Percentiles rank a stretch among this genome's conserved stretches.
Evolutionary conservation across 2,888 invertebrate species (phyloP).

Genomic region (Lasiommata megera): DNA sequence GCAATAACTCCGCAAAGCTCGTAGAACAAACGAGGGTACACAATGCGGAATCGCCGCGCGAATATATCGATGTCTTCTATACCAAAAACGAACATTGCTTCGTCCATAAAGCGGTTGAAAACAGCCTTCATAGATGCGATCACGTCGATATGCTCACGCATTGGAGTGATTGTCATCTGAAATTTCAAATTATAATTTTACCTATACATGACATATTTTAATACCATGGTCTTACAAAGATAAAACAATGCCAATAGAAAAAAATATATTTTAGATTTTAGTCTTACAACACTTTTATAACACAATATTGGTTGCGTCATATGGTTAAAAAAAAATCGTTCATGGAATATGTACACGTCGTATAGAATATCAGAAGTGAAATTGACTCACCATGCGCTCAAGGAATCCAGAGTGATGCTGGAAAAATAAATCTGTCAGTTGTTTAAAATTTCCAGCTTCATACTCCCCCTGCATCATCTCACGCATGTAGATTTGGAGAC

Average conservation of each 20-base stretch:
- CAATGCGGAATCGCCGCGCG: constrained; percentile 48
- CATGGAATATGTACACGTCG: no score
- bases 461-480: constrained; percentile 40
- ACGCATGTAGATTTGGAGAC: constrained; percentile 48
- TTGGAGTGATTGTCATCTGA: constrained; percentile 38
- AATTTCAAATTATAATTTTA: background rate
- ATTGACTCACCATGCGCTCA: constrained; percentile 43
- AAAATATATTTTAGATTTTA: no score
- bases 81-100: constrained; percentile 44
- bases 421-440: constrained; percentile 44
- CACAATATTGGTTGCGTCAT: no score
- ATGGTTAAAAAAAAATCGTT: no score
- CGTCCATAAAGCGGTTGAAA: constrained; percentile 47
- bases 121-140: constrained; percentile 47
- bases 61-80: constrained; percentile 36
- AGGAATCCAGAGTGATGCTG: constrained; percentile 43
- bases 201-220: background rate
- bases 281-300: no score
- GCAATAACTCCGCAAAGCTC: constrained; percentile 53
- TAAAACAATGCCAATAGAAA: no score
- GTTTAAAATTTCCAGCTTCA: constrained; percentile 32
- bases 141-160: constrained; percentile 44
- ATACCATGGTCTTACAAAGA: no score
- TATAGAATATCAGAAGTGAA: background rate
- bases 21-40: constrained; percentile 48